These are phyloP conservation scores for Zaprionus capensis DNA, from an alignment of 1,140 invertebrate genomes.

Conservation along the genomic window DNA sequence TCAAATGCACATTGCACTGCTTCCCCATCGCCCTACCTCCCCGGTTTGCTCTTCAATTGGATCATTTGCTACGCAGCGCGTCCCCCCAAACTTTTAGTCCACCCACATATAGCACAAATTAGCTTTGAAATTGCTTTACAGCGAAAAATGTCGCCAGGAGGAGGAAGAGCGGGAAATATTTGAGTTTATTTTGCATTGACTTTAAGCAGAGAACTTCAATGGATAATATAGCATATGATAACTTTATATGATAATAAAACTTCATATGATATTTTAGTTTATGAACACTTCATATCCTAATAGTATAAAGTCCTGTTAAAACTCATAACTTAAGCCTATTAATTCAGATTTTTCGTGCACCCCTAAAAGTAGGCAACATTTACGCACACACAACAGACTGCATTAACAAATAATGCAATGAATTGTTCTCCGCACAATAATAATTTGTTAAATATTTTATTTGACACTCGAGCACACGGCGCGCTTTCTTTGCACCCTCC, in stretches of 20 bases:
- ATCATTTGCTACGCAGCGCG: constrained; percentile 21
- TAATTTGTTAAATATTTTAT: constrained; percentile 35
- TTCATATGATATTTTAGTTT: too few species aligned
- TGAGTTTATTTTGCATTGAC: constrained; percentile 2
- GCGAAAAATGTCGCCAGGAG: constrained; percentile 31
- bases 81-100: constrained; percentile 15
- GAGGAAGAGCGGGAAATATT: not conserved
- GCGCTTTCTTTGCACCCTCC: not conserved
- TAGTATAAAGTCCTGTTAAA: not conserved
- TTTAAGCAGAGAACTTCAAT: constrained; percentile 6
- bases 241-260: too few species aligned
- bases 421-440: constrained; percentile 11
- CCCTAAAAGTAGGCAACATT: constrained; percentile 47
- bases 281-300: too few species aligned
- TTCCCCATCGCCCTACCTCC: not conserved
- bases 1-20: constrained; percentile 74
- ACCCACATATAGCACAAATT: constrained; percentile 65
- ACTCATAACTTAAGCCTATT: not conserved
- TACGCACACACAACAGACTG: not conserved
- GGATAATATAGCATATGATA: not conserved
- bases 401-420: constrained; percentile 9
- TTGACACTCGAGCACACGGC: not conserved
- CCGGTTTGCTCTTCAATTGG: not conserved
- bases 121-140: constrained; percentile 77
- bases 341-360: not conserved